Evolutionary conservation across 2,888 invertebrate species (phyloP), one percentile per base, ranked within the genome.

Genomic region (Lepidocyrtoides sp.): DNA sequence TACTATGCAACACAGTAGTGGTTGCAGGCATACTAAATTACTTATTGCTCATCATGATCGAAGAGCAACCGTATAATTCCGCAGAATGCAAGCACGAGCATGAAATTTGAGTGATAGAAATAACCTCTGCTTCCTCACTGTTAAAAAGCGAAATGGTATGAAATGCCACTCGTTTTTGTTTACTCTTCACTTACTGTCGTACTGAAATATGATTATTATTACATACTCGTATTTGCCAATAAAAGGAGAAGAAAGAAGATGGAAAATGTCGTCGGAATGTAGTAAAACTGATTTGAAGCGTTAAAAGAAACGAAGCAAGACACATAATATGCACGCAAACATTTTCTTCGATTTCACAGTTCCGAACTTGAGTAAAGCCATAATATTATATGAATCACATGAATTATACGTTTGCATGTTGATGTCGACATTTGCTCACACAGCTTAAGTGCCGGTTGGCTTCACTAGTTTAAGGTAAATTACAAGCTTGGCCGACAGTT

Each of bases 401-500:
- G 36, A 7, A 12, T 36, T 60, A 12, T 14, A 60, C 5, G n/a
- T n/a, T 36, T 41, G 69, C 10, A 36, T 36, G 32, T 63, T 1
- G 3, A 29, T 69, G 41, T 5, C 44, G 44, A 1, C 0, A 51
- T 23, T 5, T 51, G n/a, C 29, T 29, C 44, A n/a, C n/a, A n/a
- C n/a, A n/a, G n/a, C n/a, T n/a, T n/a, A n/a, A 17, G 51, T 77
- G 26, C 51, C 29, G 60, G 81, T 36, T 83, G 83, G 77, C 17
- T 86, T 86, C 77, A 60, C 77, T 77, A 60, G 60, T 57, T 57
- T 44, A 75, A 44, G 44, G 86, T 60, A 87, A 87, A 87, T 87
- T 87, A 87, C 87, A 87, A 87, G 87, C 23, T 66, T 66, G 87
- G 81, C 44, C 79, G 79, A 87, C 87, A 69, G 63, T 87, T 48